Evolutionary conservation across 37 sponge, comb jelly and placozoan genomes (phyloP).

Genomic region (Diacarnus erythraeanus): DNA sequence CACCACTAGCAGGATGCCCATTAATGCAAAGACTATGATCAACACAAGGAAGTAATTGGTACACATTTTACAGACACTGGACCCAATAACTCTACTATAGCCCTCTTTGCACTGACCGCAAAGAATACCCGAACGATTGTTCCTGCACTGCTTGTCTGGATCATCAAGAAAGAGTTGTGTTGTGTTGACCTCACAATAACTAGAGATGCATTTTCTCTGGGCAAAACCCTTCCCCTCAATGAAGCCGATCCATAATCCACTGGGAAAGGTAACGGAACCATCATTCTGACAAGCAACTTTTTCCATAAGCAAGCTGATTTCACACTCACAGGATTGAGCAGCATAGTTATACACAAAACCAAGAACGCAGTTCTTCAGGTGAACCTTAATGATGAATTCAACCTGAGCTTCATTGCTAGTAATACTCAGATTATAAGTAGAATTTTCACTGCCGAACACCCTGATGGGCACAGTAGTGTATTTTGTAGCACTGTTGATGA

Average conservation of each 20-base stretch:
- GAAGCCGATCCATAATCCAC: constrained; percentile 24
- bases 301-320: background rate
- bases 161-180: background rate
- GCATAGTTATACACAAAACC: constrained; percentile 30
- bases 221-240: background rate
- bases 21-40: constrained; percentile 21
- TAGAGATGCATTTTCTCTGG: constrained; percentile 2
- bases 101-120: constrained; percentile 40
- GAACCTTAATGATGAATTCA: background rate
- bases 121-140: constrained; percentile 37
- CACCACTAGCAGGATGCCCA: constrained; percentile 21
- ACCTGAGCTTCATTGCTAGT: constrained; percentile 24
- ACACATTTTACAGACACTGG: constrained; percentile 13
- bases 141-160: constrained; percentile 30
- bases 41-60: background rate
- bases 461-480: constrained; percentile 8
- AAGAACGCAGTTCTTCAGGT: constrained; percentile 10
- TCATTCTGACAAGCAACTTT: constrained; percentile 1
- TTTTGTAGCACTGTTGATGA: background rate
- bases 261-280: constrained; percentile 15
- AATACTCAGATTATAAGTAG: background rate
- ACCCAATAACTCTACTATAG: constrained; percentile 23
- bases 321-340: constrained; percentile 15
- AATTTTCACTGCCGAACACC: background rate
- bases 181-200: constrained; percentile 6